A percentile compares a stretch with the other conserved stretches of the same genome.
Evolutionary conservation across 1,140 invertebrate species (phyloP).

Genomic region (Hycleus phaleratus): DNA sequence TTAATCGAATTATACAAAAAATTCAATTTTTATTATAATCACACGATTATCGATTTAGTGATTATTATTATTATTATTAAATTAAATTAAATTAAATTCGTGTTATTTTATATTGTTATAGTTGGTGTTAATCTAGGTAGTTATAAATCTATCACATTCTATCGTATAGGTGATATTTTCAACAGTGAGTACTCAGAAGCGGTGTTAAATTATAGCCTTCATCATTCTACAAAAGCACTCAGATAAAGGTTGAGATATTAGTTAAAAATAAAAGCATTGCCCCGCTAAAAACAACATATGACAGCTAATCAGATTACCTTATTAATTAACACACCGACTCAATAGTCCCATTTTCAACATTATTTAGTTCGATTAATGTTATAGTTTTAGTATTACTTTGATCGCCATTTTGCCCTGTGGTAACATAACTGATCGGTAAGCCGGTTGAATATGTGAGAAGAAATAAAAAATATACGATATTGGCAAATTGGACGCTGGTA

Average conservation of each 20-base stretch:
- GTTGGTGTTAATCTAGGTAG: neutral
- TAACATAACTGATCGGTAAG: neutral
- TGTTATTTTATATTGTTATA: neutral
- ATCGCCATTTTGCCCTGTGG: conserved; percentile 8
- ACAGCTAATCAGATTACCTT: conserved; percentile 26
- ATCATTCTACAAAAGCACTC: conserved; percentile 25
- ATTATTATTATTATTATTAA: neutral
- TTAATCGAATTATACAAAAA: neutral
- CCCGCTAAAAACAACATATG: conserved; percentile 30
- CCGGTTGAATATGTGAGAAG: conserved; percentile 17
- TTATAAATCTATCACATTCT: conserved; percentile 4
- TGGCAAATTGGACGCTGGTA: conserved; percentile 5
- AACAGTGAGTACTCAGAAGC: conserved; percentile 11
- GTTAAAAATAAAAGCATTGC: conserved; percentile 30
- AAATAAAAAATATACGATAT: no score
- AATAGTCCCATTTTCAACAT: conserved; percentile 9
- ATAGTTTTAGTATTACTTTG: neutral
- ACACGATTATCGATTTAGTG: neutral
- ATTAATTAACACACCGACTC: conserved; percentile 27
- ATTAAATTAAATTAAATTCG: neutral
- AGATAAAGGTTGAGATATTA: conserved; percentile 28
- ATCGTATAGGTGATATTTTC: neutral
- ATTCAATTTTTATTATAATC: neutral
- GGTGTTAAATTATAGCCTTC: conserved; percentile 28
- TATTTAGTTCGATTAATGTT: neutral